A percentile compares a stretch with the other conserved stretches of the same genome.
Evolutionary conservation across 2,113 vertebrate genomes (phyloP).

Genomic region (Leucoraja erinaceus): DNA sequence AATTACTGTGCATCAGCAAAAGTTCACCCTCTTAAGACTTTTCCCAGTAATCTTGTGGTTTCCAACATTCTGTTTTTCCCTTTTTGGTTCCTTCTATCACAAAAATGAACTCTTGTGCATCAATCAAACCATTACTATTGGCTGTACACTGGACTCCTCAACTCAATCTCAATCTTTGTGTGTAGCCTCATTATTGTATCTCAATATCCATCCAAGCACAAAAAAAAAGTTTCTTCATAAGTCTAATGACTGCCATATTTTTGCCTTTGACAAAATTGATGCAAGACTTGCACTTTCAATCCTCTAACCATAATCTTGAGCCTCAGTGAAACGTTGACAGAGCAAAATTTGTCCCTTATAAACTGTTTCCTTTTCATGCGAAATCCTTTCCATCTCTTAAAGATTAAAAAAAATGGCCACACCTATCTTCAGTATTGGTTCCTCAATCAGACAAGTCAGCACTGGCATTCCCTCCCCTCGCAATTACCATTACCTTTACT

Average conservation of each 20-base stretch:
- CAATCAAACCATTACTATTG: background rate
- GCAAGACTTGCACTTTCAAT: background rate
- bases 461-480: background rate
- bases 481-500: background rate
- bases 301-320: background rate
- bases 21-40: background rate
- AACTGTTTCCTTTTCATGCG: background rate
- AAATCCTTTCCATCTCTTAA: background rate
- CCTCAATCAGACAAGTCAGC: background rate
- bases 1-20: background rate
- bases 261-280: background rate
- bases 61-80: background rate
- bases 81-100: background rate
- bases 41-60: background rate
- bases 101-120: background rate
- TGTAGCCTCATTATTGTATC: background rate
- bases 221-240: background rate
- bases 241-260: background rate
- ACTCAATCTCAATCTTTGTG: background rate
- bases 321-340: background rate
- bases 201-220: background rate
- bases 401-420: background rate
- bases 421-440: background rate
- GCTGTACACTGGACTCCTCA: background rate
- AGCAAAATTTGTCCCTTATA: background rate